These are phyloP conservation scores for Upupa epops DNA, from an alignment of 2,113 vertebrate species.

Conservation along the genomic window DNA sequence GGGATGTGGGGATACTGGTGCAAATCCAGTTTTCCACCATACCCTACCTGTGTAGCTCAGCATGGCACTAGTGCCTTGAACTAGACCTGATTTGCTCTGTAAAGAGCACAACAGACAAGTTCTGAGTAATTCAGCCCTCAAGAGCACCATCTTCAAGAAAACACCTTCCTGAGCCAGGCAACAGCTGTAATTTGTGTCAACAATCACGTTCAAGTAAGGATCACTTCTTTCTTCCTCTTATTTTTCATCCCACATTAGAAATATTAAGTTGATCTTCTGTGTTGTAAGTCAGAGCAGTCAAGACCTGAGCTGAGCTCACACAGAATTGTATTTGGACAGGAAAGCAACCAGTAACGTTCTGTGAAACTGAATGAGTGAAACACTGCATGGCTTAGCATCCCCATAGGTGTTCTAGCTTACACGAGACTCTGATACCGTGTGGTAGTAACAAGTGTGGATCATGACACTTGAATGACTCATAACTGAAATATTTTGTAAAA, in stretches of 20 bases:
- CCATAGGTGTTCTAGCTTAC: not conserved
- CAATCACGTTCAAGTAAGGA: not conserved
- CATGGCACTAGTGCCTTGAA: not conserved
- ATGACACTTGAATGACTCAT: constrained; percentile 19
- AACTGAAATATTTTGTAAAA: constrained; percentile 15
- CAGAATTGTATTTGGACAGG: not conserved
- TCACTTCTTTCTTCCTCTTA: not conserved
- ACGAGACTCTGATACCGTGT: not conserved
- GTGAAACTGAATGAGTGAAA: not conserved
- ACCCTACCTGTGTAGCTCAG: not conserved
- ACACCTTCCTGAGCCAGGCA: not conserved
- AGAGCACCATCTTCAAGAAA: not conserved
- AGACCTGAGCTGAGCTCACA: not conserved
- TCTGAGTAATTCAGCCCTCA: not conserved
- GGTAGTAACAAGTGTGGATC: not conserved
- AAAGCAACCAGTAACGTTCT: too few species aligned
- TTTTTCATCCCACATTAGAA: not conserved
- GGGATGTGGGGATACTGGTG: not conserved
- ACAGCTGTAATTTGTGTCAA: not conserved
- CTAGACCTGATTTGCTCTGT: not conserved
- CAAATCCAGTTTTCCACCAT: not conserved
- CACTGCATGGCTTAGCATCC: not conserved
- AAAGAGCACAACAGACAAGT: not conserved
- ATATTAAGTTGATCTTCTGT: not conserved
- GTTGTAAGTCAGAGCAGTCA: not conserved